phyloP scores from a whole-genome alignment of 2,797 vertebrate genomes.

The Poeciliopsis presidionis region DNA sequence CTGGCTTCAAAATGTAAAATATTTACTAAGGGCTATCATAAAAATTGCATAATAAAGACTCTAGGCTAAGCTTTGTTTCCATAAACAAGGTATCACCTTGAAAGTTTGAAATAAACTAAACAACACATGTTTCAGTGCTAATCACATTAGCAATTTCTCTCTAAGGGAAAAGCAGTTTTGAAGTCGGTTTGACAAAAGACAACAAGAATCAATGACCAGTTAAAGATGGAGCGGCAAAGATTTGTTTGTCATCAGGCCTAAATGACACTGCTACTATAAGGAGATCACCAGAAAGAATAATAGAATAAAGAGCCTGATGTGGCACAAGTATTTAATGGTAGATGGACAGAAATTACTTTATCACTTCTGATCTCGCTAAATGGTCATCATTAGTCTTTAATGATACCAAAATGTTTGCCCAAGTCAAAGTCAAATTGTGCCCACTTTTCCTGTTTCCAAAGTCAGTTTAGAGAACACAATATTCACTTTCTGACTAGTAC shows the following conservation, averaged over 20 bases:
- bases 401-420: too few relatives aligned
- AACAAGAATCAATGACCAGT: constrained; percentile 64
- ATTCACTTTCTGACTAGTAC: too few relatives aligned
- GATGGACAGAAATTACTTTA: constrained; percentile 37
- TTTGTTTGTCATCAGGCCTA: constrained; percentile 58
- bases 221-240: constrained; percentile 61
- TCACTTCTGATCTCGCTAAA: constrained; percentile 22
- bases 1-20: neutral
- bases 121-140: constrained; percentile 44
- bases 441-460: too few relatives aligned
- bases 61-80: constrained; percentile 38
- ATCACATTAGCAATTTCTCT: constrained; percentile 62
- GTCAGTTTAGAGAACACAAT: too few relatives aligned
- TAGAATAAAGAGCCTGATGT: constrained; percentile 54
- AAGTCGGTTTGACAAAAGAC: constrained; percentile 63
- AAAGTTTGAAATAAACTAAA: constrained; percentile 53
- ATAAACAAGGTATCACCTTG: constrained; percentile 48
- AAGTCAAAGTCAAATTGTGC: too few relatives aligned
- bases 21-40: neutral
- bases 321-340: constrained; percentile 51
- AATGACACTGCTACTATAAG: constrained; percentile 62
- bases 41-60: constrained; percentile 34
- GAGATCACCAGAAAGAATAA: constrained; percentile 61
- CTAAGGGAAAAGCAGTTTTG: constrained; percentile 62
- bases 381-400: neutral